phyloP scores from a whole-genome alignment of 2,113 vertebrate genomes.

The Poeciliopsis occidentalis region DNA sequence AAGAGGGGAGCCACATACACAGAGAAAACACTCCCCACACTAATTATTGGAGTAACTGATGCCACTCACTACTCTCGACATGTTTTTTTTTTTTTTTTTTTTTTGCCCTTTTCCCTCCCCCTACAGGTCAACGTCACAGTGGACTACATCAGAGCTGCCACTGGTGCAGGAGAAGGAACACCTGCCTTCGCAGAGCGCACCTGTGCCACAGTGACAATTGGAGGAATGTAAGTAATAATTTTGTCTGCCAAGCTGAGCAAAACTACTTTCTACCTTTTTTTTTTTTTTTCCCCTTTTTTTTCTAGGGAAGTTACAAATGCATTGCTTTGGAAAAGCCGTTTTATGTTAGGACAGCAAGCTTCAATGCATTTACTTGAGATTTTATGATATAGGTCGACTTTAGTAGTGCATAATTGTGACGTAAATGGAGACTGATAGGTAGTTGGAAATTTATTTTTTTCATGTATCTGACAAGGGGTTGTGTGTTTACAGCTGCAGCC shows the following conservation, averaged over 20 bases:
- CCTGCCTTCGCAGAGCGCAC: slow-evolving; percentile 94
- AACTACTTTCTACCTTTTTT: not conserved
- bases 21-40: slow-evolving; percentile 6
- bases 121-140: slow-evolving; percentile 92
- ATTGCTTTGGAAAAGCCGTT: not conserved
- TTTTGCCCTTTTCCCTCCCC: too few species aligned
- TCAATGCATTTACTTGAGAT: too few species aligned
- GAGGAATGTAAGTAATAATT: slow-evolving; percentile 90
- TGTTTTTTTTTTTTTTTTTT: slow-evolving; percentile 4
- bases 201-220: slow-evolving; percentile 94
- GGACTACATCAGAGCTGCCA: slow-evolving; percentile 96
- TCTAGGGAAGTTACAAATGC: not conserved
- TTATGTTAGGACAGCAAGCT: too few species aligned
- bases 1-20: slow-evolving; percentile 29
- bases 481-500: too few species aligned
- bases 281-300: not conserved
- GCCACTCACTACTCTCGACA: slow-evolving; percentile 5
- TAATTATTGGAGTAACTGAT: slow-evolving; percentile 40
- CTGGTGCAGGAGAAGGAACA: slow-evolving; percentile 84
- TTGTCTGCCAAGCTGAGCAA: not conserved
- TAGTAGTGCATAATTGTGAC: too few species aligned
- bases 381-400: too few species aligned
- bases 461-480: too few species aligned
- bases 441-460: too few species aligned
- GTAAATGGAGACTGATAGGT: too few species aligned